Base-by-base conservation (phyloP, 2,113 vertebrate species). In the Myocastor coypus region DNA sequence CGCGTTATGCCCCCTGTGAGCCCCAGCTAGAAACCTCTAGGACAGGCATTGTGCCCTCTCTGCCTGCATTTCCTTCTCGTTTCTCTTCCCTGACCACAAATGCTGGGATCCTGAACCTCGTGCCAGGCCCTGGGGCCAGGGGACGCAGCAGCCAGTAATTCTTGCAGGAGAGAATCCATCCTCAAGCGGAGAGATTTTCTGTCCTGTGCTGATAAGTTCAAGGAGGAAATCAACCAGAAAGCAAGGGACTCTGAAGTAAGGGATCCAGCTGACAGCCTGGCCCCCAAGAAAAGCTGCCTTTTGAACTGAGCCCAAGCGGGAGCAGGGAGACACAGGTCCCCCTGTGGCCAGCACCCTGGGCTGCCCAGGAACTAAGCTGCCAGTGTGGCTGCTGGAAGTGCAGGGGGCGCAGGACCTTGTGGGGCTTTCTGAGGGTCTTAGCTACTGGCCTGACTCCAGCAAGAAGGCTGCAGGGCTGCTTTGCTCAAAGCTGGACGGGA, bases 241-340 rank as follows among this genome's bases (percentile, higher is more conserved):
- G n/a, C n/a, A n/a, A n/a, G n/a, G n/a, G n/a, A n/a, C n/a, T n/a
- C n/a, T n/a, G n/a, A n/a, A 73, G 40, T 8, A 22, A 3, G 3
- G 1, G 42, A 16, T 69, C 28, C 40, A 66, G 7, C 34, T 78
- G 11, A 19, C 86, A 37, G 7, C 42, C 3, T 87, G 34, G 42
- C 52, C 68, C 91, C 78, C 42, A 26, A 28, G 69, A 90, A 68
- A 75, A 59, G 19, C 26, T 92, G 73, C 34, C 81, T 88, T 89
- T 46, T 94, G 80, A 73, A 37, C 85, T 64, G 37, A 57, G 71
- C 26, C 40, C 57, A 55, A 91, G 46, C 26, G 90, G 40, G 3
- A 61, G 20, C 12, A 66, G 32, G 55, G 26, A 42, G 5, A 9
- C 32, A 34, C 9, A 52, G 4, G 86, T 64, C 59, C 3, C 14